Base-by-base conservation (phyloP, 2,888 invertebrate genomes). In the Melitaea athalia region DNA sequence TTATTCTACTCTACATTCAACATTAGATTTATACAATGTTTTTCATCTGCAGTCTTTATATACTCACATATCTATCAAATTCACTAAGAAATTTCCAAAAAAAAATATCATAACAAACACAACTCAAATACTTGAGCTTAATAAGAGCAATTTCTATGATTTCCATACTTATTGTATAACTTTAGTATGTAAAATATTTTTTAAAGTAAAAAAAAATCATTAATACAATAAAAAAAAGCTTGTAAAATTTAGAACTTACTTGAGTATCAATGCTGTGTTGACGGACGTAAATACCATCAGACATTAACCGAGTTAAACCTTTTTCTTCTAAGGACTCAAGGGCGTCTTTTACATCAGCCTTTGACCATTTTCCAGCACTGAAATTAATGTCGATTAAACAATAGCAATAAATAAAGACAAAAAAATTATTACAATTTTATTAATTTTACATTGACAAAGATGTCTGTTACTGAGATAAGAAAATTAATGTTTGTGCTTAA, bases 261-360 rank as follows among this genome's bases (percentile, higher is more conserved):
- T 97, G 96, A 70, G 96, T 95, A 80, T 98, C 98, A 80, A 97
- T 95, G 83, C 97, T 96, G 78, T 97, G 97, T 65, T 96, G 95
- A 76, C 98, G 94, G 0, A 98, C 97, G 80, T 96, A 98, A 15
- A 97, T 95, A 57, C 94, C 94, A 79, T 96, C 97, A 60, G 97
- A 97, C 95, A 98, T 95, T 0, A 96, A 94, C 79, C 97, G 96
- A 42, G 98, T 97, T 14, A 98, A 89, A 38, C 97, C 97, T 75
- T 97, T 96, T 63, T 95, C 95, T 86, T 97, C 96, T 73, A 98
- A 92, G 60, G 96, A 95, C 69, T 95, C 94, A 71, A 98, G 90
- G 63, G 96, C 96, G 79, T 95, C 94, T 68, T 95, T 94, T 0
- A 98, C 95, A 73, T 96, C 96, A 72, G 95, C 94, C 77, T 96